These are phyloP conservation scores for Albula glossodonta DNA, from an alignment of 2,113 vertebrate genomes.

Conservation along the genomic window DNA sequence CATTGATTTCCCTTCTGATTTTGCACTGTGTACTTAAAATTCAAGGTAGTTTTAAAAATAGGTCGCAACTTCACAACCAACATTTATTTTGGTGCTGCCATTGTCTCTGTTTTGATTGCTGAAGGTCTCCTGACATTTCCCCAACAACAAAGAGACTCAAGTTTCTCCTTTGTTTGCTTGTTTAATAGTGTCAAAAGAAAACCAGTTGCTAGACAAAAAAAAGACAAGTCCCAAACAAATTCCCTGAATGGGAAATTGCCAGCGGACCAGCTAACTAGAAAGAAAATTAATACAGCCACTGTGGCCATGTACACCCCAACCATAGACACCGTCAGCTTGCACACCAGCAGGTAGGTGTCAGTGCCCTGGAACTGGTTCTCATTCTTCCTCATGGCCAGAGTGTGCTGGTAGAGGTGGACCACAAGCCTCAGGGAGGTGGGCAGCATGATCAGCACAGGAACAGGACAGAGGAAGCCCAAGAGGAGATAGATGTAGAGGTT, in stretches of 20 bases:
- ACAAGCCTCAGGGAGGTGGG: constrained; percentile 47
- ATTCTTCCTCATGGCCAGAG: constrained; percentile 34
- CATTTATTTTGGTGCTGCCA: background rate
- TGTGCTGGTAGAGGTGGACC: constrained; percentile 44
- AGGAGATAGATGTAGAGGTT: constrained; percentile 16
- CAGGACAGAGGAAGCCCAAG: constrained; percentile 34
- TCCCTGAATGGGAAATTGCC: background rate
- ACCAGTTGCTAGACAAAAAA: constrained; percentile 41
- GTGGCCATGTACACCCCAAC: constrained; percentile 47
- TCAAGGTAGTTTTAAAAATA: background rate
- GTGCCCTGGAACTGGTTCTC: constrained; percentile 28
- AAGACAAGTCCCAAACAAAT: constrained; percentile 33
- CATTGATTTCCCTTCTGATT: background rate
- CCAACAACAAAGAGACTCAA: constrained; percentile 30
- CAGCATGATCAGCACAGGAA: constrained; percentile 45
- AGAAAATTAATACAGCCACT: constrained; percentile 34
- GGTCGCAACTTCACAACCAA: background rate
- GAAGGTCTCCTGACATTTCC: background rate
- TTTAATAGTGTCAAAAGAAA: constrained; percentile 45
- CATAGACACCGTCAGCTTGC: constrained; percentile 47
- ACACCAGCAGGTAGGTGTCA: constrained; percentile 47
- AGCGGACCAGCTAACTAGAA: constrained; percentile 7
- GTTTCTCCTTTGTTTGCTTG: constrained; percentile 44
- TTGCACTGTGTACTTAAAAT: too few relatives aligned
- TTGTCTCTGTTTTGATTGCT: constrained; percentile 15